These are phyloP conservation scores for Apamea monoglypha DNA, from an alignment of 2,888 invertebrate species.

Conservation along the genomic window DNA sequence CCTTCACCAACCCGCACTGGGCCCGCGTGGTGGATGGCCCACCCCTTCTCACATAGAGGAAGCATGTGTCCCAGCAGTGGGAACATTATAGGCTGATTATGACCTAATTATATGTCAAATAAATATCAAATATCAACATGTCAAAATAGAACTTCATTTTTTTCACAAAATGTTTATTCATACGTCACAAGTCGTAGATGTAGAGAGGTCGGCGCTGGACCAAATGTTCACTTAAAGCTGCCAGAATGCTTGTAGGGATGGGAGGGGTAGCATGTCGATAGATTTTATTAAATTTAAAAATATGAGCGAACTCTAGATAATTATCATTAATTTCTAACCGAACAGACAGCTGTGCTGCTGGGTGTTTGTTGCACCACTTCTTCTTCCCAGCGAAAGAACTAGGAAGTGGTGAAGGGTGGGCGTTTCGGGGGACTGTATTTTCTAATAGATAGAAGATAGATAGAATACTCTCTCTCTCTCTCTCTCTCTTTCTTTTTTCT, in stretches of 20 bases:
- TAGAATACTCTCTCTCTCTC: too few relatives aligned
- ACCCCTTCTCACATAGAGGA: too few relatives aligned
- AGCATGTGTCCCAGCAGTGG: too few relatives aligned
- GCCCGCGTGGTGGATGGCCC: not conserved
- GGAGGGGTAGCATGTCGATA: slow-evolving; percentile 49
- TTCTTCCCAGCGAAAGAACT: too few relatives aligned
- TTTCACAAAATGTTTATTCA: slow-evolving; percentile 69
- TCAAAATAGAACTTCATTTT: slow-evolving; percentile 28
- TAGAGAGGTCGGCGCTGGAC: slow-evolving; percentile 75
- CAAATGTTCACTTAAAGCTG: slow-evolving; percentile 81
- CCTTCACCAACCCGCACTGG: not conserved
- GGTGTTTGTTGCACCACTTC: too few relatives aligned
- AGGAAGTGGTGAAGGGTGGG: too few relatives aligned
- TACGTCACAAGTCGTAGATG: slow-evolving; percentile 72
- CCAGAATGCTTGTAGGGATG: slow-evolving; percentile 71
- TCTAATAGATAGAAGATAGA: too few relatives aligned
- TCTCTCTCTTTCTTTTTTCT: too few relatives aligned
- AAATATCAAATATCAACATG: not conserved
- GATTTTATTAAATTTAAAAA: not conserved
- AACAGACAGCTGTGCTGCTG: too few relatives aligned
- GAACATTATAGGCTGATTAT: too few relatives aligned
- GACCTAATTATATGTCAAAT: not conserved
- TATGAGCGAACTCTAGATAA: not conserved
- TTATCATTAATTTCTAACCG: too few relatives aligned
- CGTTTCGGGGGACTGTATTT: too few relatives aligned